These are phyloP conservation scores for Vidua macroura DNA, from an alignment of 2,113 vertebrate genomes.

Conservation along the genomic window DNA sequence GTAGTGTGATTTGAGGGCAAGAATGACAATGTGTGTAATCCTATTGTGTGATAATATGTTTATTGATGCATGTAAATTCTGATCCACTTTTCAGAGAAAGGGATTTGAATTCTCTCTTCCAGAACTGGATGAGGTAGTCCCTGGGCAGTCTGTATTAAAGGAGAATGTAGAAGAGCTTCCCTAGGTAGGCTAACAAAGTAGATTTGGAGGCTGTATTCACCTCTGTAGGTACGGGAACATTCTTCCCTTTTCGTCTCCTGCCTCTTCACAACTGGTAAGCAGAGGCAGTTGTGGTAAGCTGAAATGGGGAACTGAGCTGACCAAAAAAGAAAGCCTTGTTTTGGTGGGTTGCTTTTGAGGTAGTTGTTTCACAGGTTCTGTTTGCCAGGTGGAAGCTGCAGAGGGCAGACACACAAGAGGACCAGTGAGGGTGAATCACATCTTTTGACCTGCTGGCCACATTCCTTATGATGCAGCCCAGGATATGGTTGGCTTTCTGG, in stretches of 20 bases:
- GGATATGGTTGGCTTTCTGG: background rate
- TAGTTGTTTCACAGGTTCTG: background rate
- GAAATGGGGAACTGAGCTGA: background rate
- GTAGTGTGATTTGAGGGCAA: background rate
- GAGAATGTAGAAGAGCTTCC: background rate
- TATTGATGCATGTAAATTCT: background rate
- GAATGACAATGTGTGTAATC: background rate
- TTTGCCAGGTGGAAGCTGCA: background rate
- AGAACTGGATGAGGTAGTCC: background rate
- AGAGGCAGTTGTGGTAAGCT: background rate
- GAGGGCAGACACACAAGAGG: background rate
- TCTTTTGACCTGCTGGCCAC: background rate
- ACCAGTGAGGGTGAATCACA: background rate
- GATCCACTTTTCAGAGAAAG: background rate
- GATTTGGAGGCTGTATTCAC: background rate
- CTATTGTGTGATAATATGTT: background rate
- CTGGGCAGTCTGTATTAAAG: background rate
- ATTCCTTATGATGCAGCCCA: background rate
- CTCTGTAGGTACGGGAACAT: background rate
- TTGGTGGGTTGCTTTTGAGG: background rate
- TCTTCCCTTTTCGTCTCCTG: background rate
- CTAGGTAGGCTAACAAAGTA: background rate
- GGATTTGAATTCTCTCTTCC: background rate
- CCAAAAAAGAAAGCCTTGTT: background rate
- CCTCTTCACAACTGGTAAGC: background rate